These are phyloP conservation scores for Smittia aterrima DNA, from an alignment of 2,888 invertebrate genomes.

Conservation along the genomic window DNA sequence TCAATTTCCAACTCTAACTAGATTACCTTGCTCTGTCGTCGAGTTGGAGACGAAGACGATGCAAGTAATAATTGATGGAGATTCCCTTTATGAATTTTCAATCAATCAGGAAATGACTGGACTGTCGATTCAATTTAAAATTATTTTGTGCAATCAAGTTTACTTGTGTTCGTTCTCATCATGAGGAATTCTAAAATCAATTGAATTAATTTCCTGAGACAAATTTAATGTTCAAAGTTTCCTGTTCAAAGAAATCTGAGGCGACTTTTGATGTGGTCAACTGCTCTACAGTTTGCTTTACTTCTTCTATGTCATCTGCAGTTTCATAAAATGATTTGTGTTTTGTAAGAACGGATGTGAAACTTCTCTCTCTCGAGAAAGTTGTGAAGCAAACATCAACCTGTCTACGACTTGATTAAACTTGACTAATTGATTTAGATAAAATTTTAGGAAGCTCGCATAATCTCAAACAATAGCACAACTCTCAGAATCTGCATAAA, in stretches of 20 bases:
- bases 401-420: background rate
- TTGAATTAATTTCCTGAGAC: conserved; percentile 19
- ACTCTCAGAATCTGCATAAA: background rate
- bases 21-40: background rate
- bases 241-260: background rate
- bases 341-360: background rate
- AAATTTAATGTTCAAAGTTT: background rate
- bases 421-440: conserved; percentile 7
- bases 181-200: conserved; percentile 8
- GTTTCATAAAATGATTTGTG: no score
- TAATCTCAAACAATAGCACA: background rate
- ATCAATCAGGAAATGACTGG: background rate
- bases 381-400: background rate
- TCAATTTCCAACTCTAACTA: background rate
- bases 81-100: background rate
- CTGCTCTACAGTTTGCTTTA: no score
- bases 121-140: background rate
- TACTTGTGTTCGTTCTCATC: background rate
- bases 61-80: background rate
- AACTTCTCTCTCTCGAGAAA: background rate
- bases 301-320: no score
- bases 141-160: background rate
- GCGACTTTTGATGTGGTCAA: conserved; percentile 9
- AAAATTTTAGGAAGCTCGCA: background rate
- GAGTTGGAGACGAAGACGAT: background rate